Percentiles rank a stretch among this genome's conserved stretches.
Evolutionary conservation across 2,113 vertebrate species (phyloP).

Genomic region (Apodemus speciosus): DNA sequence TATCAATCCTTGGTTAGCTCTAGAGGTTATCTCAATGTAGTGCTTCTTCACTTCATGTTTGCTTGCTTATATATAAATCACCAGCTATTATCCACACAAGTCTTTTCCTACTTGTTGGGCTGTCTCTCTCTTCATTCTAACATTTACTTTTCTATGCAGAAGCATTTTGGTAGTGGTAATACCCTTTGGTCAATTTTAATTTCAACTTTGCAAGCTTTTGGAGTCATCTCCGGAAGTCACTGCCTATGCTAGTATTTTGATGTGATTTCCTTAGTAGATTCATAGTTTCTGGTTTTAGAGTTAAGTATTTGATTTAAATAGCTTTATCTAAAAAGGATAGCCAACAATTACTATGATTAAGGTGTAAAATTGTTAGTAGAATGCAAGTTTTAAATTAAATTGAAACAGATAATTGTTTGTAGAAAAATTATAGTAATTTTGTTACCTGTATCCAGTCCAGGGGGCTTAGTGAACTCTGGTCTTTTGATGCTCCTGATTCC

Average conservation of each 20-base stretch:
- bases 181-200: neutral
- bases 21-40: neutral
- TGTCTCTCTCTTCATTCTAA: neutral
- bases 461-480: neutral
- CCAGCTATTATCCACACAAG: neutral
- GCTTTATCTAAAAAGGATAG: slow-evolving; percentile 4
- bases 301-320: slow-evolving; percentile 11
- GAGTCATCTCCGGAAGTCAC: neutral
- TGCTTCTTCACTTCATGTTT: neutral
- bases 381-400: slow-evolving; percentile 9
- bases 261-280: neutral
- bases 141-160: neutral
- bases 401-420: neutral
- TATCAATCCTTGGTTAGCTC: neutral
- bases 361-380: neutral
- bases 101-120: neutral
- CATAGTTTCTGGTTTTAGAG: neutral
- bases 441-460: neutral
- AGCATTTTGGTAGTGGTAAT: neutral
- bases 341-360: neutral
- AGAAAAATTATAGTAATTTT: slow-evolving; percentile 14
- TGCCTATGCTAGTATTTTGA: neutral
- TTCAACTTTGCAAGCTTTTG: neutral
- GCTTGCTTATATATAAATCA: neutral
- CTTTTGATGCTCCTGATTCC: neutral